Evolutionary conservation across 2,113 vertebrate species (phyloP).

Genomic region (Aegotheles bennettii): DNA sequence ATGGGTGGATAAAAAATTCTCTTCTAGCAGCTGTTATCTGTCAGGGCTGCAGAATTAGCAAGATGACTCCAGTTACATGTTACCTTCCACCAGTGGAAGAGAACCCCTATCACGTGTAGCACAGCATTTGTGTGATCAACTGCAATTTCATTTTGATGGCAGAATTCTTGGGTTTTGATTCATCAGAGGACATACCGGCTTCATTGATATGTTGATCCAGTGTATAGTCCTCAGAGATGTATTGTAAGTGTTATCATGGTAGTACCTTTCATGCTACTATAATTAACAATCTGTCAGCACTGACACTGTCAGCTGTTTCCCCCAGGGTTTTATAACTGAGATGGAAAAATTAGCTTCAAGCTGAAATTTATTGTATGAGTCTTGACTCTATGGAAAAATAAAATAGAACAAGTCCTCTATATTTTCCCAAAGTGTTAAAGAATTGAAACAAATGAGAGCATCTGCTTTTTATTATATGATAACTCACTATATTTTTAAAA

Average conservation of each 20-base stretch:
- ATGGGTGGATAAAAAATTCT: not conserved
- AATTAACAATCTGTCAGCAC: constrained; percentile 39
- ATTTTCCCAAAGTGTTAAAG: not conserved
- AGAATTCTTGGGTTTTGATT: not conserved
- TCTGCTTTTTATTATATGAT: not conserved
- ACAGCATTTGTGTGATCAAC: not conserved
- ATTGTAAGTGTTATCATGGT: not conserved
- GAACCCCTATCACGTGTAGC: not conserved
- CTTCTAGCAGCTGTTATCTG: not conserved
- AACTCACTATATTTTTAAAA: not conserved
- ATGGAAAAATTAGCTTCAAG: not conserved
- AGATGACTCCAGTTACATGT: not conserved
- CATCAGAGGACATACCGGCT: not conserved
- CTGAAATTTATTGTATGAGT: not conserved
- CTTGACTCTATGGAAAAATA: not conserved
- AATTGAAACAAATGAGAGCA: not conserved
- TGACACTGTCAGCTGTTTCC: constrained; percentile 23
- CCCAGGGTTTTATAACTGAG: not conserved
- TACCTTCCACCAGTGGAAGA: not conserved
- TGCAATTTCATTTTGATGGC: not conserved
- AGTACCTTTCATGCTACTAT: not conserved
- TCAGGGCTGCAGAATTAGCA: not conserved
- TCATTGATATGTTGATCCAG: not conserved
- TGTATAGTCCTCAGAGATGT: not conserved
- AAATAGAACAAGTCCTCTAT: not conserved